These are phyloP conservation scores for Empidonax alnorum DNA, from an alignment of 2,113 vertebrate genomes.

Conservation along the genomic window DNA sequence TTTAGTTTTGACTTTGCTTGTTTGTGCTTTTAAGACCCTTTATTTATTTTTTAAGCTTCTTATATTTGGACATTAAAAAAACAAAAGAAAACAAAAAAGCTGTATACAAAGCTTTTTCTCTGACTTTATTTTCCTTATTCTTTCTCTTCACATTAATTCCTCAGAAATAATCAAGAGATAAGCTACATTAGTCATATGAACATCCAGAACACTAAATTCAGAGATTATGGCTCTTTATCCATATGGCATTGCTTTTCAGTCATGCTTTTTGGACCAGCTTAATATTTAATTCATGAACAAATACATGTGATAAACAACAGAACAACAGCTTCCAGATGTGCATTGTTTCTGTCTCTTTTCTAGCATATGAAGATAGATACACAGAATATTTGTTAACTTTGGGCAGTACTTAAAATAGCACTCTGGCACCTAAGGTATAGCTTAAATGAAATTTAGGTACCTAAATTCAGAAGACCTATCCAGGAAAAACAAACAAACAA, in stretches of 20 bases:
- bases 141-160: neutral
- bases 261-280: neutral
- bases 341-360: neutral
- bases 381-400: neutral
- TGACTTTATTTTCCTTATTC: neutral
- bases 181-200: neutral
- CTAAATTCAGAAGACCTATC: neutral
- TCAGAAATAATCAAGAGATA: slow-evolving; percentile 9
- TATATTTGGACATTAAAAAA: neutral
- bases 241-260: neutral
- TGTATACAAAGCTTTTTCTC: neutral
- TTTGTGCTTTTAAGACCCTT: neutral
- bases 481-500: neutral
- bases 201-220: neutral
- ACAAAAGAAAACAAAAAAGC: neutral
- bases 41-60: neutral
- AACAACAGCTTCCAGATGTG: slow-evolving; percentile 43
- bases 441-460: neutral
- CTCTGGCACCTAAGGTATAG: neutral
- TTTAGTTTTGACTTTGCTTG: neutral
- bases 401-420: neutral
- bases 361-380: neutral
- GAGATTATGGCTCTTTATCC: neutral
- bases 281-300: slow-evolving; percentile 44
- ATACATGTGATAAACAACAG: slow-evolving; percentile 51